A percentile compares a stretch with the other conserved stretches of the same genome.
Conservation (phyloP, 2,113 vertebrate species). For the Poicephalus gulielmi region DNA sequence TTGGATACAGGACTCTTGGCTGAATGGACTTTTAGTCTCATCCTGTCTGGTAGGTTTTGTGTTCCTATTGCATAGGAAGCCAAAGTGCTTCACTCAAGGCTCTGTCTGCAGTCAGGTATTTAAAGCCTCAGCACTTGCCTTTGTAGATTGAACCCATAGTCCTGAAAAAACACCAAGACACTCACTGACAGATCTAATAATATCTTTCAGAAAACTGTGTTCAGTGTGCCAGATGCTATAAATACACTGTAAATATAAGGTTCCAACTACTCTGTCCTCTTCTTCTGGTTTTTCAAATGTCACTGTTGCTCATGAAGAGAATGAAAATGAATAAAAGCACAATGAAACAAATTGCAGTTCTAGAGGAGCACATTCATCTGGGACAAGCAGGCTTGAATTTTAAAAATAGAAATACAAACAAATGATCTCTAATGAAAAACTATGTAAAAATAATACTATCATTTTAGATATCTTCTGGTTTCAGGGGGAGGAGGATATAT, state of each 20-base stretch:
- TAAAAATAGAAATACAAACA: constrained; percentile 20
- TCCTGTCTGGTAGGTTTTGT: not conserved
- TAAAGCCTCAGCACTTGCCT: not conserved
- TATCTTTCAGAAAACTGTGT: constrained; percentile 31
- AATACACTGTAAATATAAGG: constrained; percentile 1
- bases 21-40: not conserved
- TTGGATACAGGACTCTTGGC: not conserved
- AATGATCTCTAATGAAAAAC: constrained; percentile 19
- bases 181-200: constrained; percentile 26
- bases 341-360: constrained; percentile 42
- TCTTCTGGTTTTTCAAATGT: constrained; percentile 37
- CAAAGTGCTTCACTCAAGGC: not conserved
- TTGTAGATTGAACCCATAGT: not conserved
- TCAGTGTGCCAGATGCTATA: constrained; percentile 4
- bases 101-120: not conserved
- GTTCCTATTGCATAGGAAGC: not conserved
- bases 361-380: not conserved
- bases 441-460: not conserved
- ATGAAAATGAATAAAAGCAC: constrained; percentile 41
- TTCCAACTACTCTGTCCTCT: constrained; percentile 25
- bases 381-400: not conserved
- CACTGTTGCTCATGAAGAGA: constrained; percentile 25
- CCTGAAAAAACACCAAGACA: constrained; percentile 11
- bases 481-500: not conserved
- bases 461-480: not conserved